A percentile compares a stretch with the other conserved stretches of the same genome.
Evolutionary conservation across 2,797 vertebrate species (phyloP).

Genomic region (Parambassis ranga): DNA sequence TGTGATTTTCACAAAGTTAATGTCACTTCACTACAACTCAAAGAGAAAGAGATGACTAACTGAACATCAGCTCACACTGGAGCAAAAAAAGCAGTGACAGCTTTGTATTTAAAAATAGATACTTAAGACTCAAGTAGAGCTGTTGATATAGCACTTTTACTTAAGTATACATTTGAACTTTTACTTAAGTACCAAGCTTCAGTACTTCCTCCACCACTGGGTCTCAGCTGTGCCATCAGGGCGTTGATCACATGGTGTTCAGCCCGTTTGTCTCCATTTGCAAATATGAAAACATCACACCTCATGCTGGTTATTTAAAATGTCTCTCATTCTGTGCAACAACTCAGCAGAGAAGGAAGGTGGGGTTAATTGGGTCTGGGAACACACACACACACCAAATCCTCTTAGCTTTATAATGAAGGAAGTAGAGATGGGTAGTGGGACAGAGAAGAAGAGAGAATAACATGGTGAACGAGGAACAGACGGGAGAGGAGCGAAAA

Average conservation of each 20-base stretch:
- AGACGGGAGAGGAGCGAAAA: slow-evolving; percentile 35
- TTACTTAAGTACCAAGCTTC: too few species aligned
- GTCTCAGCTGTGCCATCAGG: slow-evolving; percentile 30
- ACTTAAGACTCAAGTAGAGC: too few species aligned
- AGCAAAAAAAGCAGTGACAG: neutral
- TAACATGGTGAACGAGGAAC: slow-evolving; percentile 5
- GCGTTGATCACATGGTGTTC: neutral
- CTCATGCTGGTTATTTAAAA: slow-evolving; percentile 57
- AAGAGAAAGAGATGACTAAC: slow-evolving; percentile 22
- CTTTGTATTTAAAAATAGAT: too few species aligned
- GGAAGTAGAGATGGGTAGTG: slow-evolving; percentile 48
- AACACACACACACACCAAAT: slow-evolving; percentile 67
- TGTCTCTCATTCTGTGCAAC: slow-evolving; percentile 58
- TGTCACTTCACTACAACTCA: slow-evolving; percentile 33
- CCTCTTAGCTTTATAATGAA: slow-evolving; percentile 79
- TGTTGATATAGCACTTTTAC: too few species aligned
- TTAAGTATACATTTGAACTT: too few species aligned
- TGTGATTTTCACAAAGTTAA: slow-evolving; percentile 5
- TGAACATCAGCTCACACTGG: slow-evolving; percentile 29
- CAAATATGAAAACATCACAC: slow-evolving; percentile 40
- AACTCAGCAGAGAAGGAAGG: slow-evolving; percentile 61
- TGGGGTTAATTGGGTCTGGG: slow-evolving; percentile 77
- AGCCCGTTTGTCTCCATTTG: slow-evolving; percentile 32
- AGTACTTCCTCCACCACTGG: too few species aligned
- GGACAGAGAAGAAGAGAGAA: slow-evolving; percentile 28